Conservation (phyloP, 2,888 invertebrate genomes). For the Drosophila limbata region DNA sequence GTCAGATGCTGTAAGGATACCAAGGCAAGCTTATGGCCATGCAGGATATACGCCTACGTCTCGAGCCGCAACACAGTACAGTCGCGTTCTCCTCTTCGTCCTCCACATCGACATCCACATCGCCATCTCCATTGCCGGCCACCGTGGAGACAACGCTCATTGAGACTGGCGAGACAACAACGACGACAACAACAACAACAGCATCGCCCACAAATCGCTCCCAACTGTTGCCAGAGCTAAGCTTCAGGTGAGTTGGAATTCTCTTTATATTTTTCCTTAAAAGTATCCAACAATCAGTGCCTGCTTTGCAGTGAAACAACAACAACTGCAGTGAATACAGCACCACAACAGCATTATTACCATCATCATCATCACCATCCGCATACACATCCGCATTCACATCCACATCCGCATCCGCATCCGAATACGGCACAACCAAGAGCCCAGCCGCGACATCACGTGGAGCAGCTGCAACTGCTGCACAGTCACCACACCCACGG, state of each 20-base stretch:
- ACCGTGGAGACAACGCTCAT: slow-evolving; percentile 70
- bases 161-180: slow-evolving; percentile 53
- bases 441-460: slow-evolving; percentile 56
- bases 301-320: slow-evolving; percentile 12
- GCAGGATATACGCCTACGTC: slow-evolving; percentile 84
- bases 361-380: slow-evolving; percentile 63
- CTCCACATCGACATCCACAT: slow-evolving; percentile 25
- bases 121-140: slow-evolving; percentile 15
- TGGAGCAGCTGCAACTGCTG: slow-evolving; percentile 74
- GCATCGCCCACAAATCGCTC: slow-evolving; percentile 39
- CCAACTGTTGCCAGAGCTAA: slow-evolving; percentile 70
- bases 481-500: slow-evolving; percentile 68
- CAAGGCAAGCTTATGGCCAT: slow-evolving; percentile 69
- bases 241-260: slow-evolving; percentile 68
- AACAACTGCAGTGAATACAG: slow-evolving; percentile 39
- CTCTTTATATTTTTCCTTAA: neutral
- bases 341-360: slow-evolving; percentile 48
- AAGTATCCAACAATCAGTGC: slow-evolving; percentile 32
- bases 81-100: slow-evolving; percentile 56
- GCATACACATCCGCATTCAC: slow-evolving; percentile 54
- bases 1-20: slow-evolving; percentile 61
- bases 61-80: slow-evolving; percentile 80
- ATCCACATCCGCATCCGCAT: slow-evolving; percentile 49
- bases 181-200: slow-evolving; percentile 34
- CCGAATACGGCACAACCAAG: slow-evolving; percentile 46